phyloP scores from a whole-genome alignment of 2,888 invertebrate genomes.

The Subacronicta megacephala region DNA sequence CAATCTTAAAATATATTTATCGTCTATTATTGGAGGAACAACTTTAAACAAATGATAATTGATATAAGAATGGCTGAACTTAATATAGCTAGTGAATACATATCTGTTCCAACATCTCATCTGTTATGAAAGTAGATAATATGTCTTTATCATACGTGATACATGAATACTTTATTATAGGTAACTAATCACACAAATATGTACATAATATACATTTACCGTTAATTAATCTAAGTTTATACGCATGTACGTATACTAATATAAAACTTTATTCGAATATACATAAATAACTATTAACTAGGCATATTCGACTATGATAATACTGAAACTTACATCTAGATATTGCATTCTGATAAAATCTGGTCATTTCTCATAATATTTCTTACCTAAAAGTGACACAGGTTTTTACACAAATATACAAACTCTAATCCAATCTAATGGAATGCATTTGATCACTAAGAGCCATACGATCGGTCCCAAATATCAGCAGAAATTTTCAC shows the following conservation, averaged over 20 bases:
- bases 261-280: constrained; percentile 82
- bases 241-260: constrained; percentile 63
- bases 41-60: constrained; percentile 21
- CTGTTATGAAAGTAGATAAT: constrained; percentile 40
- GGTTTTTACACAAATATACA: constrained; percentile 85
- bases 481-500: constrained; percentile 34
- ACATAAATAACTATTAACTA: constrained; percentile 84
- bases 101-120: constrained; percentile 35
- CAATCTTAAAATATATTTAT: constrained; percentile 61
- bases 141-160: constrained; percentile 28
- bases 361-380: constrained; percentile 85
- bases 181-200: constrained; percentile 70
- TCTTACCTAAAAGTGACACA: constrained; percentile 73
- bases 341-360: constrained; percentile 89
- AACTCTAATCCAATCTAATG: constrained; percentile 66
- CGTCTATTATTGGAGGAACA: constrained; percentile 31
- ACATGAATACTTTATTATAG: constrained; percentile 37
- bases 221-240: constrained; percentile 58
- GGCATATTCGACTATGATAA: constrained; percentile 85
- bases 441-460: constrained; percentile 73
- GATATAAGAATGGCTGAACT: constrained; percentile 12
- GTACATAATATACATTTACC: constrained; percentile 79
- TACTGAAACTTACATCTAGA: constrained; percentile 87
- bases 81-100: constrained; percentile 27
- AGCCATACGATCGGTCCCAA: constrained; percentile 20